Evolutionary conservation across 2,888 invertebrate genomes (phyloP).

Genomic region (Eristalis arbustorum): DNA sequence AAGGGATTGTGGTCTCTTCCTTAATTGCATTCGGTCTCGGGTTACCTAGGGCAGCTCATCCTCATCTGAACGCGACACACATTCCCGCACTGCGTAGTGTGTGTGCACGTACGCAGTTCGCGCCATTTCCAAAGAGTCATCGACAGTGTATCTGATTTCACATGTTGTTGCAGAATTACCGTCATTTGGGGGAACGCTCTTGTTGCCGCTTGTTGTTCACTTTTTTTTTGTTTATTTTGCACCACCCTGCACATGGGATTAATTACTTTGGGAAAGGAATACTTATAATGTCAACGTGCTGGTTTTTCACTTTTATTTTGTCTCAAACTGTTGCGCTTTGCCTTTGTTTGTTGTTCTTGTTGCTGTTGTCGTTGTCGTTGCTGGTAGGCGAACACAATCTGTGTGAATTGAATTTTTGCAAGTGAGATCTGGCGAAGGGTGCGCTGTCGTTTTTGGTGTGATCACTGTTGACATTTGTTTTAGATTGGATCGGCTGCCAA

Average conservation of each 20-base stretch:
- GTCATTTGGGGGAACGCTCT: neutral
- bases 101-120: neutral
- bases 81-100: neutral
- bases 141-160: neutral
- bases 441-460: neutral
- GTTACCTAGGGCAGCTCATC: neutral
- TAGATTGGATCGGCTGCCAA: neutral
- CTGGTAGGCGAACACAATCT: neutral
- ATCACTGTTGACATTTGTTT: neutral
- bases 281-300: neutral
- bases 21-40: neutral
- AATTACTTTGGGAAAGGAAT: neutral
- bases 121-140: neutral
- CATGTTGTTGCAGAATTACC: neutral
- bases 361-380: neutral
- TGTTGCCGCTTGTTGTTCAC: neutral
- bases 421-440: neutral
- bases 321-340: neutral
- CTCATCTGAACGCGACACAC: neutral
- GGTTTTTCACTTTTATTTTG: neutral
- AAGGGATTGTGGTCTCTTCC: neutral
- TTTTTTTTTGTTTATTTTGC: neutral
- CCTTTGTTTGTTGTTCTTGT: neutral
- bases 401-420: neutral
- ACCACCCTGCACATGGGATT: neutral